Evolutionary conservation across 2,797 vertebrate species (phyloP).

Genomic region (Lophura swinhoii): DNA sequence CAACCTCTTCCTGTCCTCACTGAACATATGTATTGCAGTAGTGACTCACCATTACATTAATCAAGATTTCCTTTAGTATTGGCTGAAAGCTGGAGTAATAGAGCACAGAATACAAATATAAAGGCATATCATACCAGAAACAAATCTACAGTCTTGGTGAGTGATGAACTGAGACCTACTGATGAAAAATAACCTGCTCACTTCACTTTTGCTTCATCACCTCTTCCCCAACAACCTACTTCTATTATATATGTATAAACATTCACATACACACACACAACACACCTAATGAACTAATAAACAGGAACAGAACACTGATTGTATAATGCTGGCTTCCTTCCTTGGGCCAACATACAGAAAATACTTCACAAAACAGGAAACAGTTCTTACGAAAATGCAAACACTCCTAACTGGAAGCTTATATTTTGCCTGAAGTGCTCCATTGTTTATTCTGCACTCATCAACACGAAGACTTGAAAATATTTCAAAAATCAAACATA

Average conservation of each 20-base stretch:
- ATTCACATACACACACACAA: neutral
- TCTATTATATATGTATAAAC: too few relatives aligned
- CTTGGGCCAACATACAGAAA: neutral
- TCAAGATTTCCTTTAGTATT: neutral
- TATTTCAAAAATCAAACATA: neutral
- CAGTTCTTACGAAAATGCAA: neutral
- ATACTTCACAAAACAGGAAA: neutral
- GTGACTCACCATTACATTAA: neutral
- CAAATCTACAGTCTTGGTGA: neutral
- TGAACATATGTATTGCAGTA: neutral
- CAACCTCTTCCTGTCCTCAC: neutral
- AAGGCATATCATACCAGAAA: neutral
- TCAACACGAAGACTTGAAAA: neutral
- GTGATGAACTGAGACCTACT: neutral
- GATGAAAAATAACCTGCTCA: neutral
- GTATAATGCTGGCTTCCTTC: neutral
- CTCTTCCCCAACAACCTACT: neutral
- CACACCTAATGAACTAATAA: neutral
- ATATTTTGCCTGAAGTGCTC: neutral
- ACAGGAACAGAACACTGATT: neutral
- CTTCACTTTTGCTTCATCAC: neutral
- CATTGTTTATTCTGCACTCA: neutral
- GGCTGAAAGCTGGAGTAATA: constrained; percentile 9
- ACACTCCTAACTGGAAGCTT: neutral
- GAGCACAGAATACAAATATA: neutral